Evolutionary conservation across 2,797 vertebrate genomes (phyloP).

Genomic region (Lagorchestes hirsutus): DNA sequence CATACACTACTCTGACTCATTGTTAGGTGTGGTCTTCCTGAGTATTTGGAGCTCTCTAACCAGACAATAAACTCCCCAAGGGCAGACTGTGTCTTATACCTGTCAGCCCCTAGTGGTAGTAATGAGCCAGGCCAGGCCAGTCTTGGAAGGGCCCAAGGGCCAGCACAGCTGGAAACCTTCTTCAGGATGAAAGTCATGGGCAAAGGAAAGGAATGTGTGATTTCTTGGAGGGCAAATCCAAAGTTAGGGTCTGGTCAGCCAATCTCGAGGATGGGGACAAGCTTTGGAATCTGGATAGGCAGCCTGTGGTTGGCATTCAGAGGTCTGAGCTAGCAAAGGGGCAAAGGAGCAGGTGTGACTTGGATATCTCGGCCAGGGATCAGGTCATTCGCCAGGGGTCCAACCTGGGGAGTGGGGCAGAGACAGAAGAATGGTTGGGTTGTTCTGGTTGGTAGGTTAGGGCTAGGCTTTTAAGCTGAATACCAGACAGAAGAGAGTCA

Average conservation of each 20-base stretch:
- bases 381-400: neutral
- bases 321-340: neutral
- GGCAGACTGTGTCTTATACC: neutral
- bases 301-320: neutral
- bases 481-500: neutral
- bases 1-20: neutral
- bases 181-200: neutral
- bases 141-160: neutral
- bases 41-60: neutral
- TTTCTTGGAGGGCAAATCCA: neutral
- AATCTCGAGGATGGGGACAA: neutral
- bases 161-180: neutral
- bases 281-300: neutral
- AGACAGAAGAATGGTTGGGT: neutral
- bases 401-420: neutral
- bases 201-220: neutral
- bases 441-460: neutral
- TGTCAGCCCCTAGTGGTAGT: neutral
- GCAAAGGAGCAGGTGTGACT: neutral
- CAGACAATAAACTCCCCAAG: neutral
- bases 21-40: neutral
- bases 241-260: neutral
- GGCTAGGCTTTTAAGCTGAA: neutral
- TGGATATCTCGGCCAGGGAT: neutral
- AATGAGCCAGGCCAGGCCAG: neutral